Evolutionary conservation across 2,113 vertebrate species (phyloP).

Genomic region (Campylomormyrus tamandua): DNA sequence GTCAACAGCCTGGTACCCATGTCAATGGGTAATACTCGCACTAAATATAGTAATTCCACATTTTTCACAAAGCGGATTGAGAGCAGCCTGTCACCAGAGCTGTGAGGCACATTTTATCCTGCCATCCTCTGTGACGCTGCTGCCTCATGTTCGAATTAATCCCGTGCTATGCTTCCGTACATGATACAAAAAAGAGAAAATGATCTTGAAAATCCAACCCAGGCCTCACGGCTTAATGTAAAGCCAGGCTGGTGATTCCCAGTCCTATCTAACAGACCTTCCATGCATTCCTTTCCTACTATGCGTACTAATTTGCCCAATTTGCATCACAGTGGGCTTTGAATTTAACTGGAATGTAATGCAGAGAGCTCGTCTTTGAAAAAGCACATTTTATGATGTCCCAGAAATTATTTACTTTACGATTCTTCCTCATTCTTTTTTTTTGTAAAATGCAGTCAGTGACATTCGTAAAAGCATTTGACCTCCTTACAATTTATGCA

Average conservation of each 20-base stretch:
- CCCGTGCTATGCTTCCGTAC: conserved; percentile 31
- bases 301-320: neutral
- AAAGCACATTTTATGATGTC: neutral
- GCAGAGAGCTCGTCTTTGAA: neutral
- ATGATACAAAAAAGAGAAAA: conserved; percentile 5
- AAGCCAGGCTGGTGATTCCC: neutral
- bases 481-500: neutral
- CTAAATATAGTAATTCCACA: conserved; percentile 54
- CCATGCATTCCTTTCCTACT: neutral
- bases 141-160: conserved; percentile 36
- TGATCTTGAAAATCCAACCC: neutral
- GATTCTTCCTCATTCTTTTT: neutral
- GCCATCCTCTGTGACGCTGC: conserved; percentile 21
- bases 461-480: neutral
- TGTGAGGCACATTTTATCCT: conserved; percentile 41
- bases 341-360: neutral
- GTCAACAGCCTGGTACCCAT: conserved; percentile 5
- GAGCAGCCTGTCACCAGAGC: conserved; percentile 30
- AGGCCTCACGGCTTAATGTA: neutral
- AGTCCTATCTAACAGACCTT: neutral
- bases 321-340: neutral
- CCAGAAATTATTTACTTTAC: neutral
- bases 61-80: conserved; percentile 44
- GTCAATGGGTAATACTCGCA: conserved; percentile 14
- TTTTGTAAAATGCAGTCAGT: conserved; percentile 1